Conservation (phyloP, 2,888 invertebrate species). For the Patella depressa region DNA sequence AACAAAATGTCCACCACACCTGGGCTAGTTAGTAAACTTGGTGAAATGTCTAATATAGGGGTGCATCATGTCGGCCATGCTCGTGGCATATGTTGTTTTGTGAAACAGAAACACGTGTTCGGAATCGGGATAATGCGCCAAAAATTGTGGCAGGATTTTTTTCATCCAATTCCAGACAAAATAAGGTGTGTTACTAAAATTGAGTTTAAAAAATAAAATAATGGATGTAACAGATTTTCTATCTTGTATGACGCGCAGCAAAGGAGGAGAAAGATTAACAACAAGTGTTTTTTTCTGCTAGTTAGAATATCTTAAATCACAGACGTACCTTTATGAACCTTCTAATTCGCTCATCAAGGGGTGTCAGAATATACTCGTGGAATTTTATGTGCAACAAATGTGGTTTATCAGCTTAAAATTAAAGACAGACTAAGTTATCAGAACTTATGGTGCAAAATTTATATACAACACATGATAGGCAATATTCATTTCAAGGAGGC, state of each 20-base stretch:
- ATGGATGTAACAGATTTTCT: too few relatives aligned
- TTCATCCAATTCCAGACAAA: too few relatives aligned
- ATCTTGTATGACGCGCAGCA: too few relatives aligned
- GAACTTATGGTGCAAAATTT: constrained; percentile 5
- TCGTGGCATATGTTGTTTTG: constrained; percentile 12
- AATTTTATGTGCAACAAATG: constrained; percentile 10
- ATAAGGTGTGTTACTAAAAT: too few relatives aligned
- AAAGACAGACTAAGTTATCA: constrained; percentile 5
- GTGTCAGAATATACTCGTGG: constrained; percentile 1
- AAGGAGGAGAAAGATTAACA: too few relatives aligned
- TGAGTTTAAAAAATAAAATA: too few relatives aligned
- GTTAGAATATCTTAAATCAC: not conserved
- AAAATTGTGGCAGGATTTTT: too few relatives aligned
- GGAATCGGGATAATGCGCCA: too few relatives aligned
- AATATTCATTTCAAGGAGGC: constrained; percentile 9
- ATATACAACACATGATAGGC: constrained; percentile 9
- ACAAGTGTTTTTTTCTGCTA: too few relatives aligned
- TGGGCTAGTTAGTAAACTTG: constrained; percentile 6
- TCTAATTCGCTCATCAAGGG: not conserved
- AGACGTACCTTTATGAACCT: constrained; percentile 5
- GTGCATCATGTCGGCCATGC: not conserved
- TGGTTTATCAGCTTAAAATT: constrained; percentile 3
- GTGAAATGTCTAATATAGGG: constrained; percentile 4
- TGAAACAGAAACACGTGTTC: constrained; percentile 7
- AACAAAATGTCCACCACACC: constrained; percentile 13